Base-by-base conservation (phyloP, 1,140 invertebrate species). In the Steinernema feltiae region DNA sequence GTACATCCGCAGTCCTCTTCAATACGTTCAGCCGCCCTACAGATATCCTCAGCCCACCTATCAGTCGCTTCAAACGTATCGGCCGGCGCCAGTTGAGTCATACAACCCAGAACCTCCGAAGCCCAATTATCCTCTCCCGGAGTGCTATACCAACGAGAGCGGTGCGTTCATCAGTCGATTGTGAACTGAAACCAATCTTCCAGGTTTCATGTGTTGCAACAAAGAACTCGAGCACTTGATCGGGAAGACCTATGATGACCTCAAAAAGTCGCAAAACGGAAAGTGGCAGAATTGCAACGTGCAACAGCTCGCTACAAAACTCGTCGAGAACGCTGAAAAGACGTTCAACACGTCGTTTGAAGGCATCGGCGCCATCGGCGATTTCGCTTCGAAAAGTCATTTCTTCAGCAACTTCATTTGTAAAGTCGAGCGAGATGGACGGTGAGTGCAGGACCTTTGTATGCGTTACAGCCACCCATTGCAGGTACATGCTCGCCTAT, bases 161-260 rank as follows among this genome's bases (percentile, higher is more conserved):
- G 77, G 77, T 78, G 3, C 30, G 74, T 48, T 0, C 7, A 71
- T n/a, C 1, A 48, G 21, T 1, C 12, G 30, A n/a, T 7, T 7
- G n/a, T n/a, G 70, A 27, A 74, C 30, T 70, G 73, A 21, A 72
- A 30, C 29, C 30, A 7, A 12, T 12, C 30, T 48, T 78, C 27
- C 32, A 78, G 76, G 78, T 3, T 79, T 80, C 70, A 77, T 79
- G 76, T 79, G 78, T 41, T 79, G 78, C 70, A 79, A 79, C 48
- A 69, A 69, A 0, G 48, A 78, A 24, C 75, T 79, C 30, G 76
- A 79, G 69, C 46, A 74, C 17, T 32, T 79, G 0, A 79, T 79
- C 69, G 24, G 46, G 2, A 69, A 79, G 31, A 75, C 78, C 15
- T 69, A 69, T 29, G 41, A 69, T 12, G 72, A 70, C 32, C 17